Percentiles rank a stretch among this genome's conserved stretches.
phyloP scores from a whole-genome alignment of 1,140 invertebrate genomes.

The Drosophila watanabei region DNA sequence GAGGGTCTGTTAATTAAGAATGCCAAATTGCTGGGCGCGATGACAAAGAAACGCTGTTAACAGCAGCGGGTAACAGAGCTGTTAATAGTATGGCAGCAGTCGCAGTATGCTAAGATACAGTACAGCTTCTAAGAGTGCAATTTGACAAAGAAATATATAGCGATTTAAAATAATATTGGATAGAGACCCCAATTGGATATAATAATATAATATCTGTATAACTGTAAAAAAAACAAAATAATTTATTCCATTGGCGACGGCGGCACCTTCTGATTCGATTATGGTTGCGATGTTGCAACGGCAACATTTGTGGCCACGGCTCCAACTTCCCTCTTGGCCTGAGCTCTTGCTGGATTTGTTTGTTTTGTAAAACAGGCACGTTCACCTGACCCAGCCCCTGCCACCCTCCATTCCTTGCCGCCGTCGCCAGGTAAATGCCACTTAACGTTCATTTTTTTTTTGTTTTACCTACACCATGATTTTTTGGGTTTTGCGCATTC shows the following conservation, averaged over 20 bases:
- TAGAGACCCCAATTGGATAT: neutral
- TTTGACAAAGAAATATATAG: neutral
- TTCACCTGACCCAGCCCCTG: slow-evolving; percentile 26
- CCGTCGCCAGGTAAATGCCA: slow-evolving; percentile 69
- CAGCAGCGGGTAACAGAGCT: slow-evolving; percentile 3
- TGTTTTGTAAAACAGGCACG: slow-evolving; percentile 81
- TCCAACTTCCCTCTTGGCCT: slow-evolving; percentile 8
- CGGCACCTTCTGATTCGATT: slow-evolving; percentile 74
- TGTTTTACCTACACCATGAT: slow-evolving; percentile 59
- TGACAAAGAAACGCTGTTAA: slow-evolving; percentile 8
- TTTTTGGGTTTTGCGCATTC: slow-evolving; percentile 65
- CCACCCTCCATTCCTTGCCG: neutral
- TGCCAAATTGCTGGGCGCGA: slow-evolving; percentile 16
- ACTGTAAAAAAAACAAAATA: neutral
- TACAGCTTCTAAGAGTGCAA: no score
- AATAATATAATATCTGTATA: neutral
- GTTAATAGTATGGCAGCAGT: slow-evolving; percentile 17
- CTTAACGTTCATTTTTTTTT: slow-evolving; percentile 65
- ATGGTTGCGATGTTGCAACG: slow-evolving; percentile 62
- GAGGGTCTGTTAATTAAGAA: slow-evolving; percentile 56
- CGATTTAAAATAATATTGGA: neutral
- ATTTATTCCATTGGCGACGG: slow-evolving; percentile 13
- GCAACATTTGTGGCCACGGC: slow-evolving; percentile 64
- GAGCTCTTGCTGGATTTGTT: slow-evolving; percentile 56
- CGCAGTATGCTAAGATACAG: slow-evolving; percentile 43